A percentile compares a stretch with the other conserved stretches of the same genome.
Conservation (phyloP, 2,113 vertebrate genomes). For the Otolemur garnettii region DNA sequence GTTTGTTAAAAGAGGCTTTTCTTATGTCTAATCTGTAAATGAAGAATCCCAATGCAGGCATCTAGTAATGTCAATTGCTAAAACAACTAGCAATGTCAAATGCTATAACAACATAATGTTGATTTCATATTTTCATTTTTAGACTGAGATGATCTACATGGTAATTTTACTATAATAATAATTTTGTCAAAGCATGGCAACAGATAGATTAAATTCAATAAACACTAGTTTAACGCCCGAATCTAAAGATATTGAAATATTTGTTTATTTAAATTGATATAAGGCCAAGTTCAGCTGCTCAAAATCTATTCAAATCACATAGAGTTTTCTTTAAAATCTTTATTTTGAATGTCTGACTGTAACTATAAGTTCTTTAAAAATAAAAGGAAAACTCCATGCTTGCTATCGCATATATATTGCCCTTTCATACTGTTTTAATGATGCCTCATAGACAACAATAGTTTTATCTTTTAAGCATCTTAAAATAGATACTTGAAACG, state of each 20-base stretch:
- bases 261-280: background rate
- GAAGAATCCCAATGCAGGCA: background rate
- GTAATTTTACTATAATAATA: background rate
- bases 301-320: background rate
- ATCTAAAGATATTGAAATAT: background rate
- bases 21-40: background rate
- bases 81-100: background rate
- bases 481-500: background rate
- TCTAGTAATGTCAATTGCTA: background rate
- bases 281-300: background rate
- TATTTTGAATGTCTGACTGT: background rate
- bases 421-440: background rate
- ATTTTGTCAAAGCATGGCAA: background rate
- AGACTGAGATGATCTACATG: background rate
- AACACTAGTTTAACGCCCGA: background rate
- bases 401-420: background rate
- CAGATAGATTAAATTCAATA: background rate
- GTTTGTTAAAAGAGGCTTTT: background rate
- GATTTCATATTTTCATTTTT: background rate
- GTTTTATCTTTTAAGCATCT: constrained; percentile 23
- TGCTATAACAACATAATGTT: background rate
- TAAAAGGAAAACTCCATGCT: background rate
- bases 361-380: background rate
- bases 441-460: background rate
- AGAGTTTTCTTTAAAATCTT: background rate